Conservation (phyloP, 2,888 invertebrate genomes). For the Helleia helle region DNA sequence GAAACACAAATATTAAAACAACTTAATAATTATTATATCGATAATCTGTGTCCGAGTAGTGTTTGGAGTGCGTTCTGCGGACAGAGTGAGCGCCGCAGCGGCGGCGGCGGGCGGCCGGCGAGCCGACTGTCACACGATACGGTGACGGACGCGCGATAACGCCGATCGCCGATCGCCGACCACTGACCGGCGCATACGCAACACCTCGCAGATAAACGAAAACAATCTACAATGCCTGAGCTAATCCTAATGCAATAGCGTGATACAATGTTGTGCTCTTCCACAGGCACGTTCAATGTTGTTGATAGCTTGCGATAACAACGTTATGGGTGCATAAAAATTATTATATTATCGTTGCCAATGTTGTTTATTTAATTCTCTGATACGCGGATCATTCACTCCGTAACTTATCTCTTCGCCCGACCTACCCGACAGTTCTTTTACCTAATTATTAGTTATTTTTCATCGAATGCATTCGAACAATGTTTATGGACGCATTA, state of each 20-base stretch:
- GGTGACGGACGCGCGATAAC: conserved; percentile 57
- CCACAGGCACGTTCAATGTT: too few species aligned
- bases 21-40: conserved; percentile 1
- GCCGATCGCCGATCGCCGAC: conserved; percentile 41
- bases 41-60: conserved; percentile 28
- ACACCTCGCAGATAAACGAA: conserved; percentile 7
- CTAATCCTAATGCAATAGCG: too few species aligned
- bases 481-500: too few species aligned
- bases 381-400: conserved; percentile 47
- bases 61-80: conserved; percentile 43
- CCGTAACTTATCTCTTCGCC: conserved; percentile 48
- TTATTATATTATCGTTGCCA: conserved; percentile 13
- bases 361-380: conserved; percentile 52
- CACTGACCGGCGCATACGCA: conserved; percentile 32
- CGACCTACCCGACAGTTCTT: conserved; percentile 52
- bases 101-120: conserved; percentile 30
- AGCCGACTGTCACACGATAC: not conserved
- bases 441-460: conserved; percentile 37
- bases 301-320: too few species aligned
- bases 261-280: too few species aligned
- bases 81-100: conserved; percentile 41
- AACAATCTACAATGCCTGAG: conserved; percentile 5
- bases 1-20: too few species aligned
- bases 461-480: not conserved
- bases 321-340: too few species aligned